These are phyloP conservation scores for Eucriotettix oculatus DNA, from an alignment of 2,888 invertebrate genomes.

Conservation along the genomic window DNA sequence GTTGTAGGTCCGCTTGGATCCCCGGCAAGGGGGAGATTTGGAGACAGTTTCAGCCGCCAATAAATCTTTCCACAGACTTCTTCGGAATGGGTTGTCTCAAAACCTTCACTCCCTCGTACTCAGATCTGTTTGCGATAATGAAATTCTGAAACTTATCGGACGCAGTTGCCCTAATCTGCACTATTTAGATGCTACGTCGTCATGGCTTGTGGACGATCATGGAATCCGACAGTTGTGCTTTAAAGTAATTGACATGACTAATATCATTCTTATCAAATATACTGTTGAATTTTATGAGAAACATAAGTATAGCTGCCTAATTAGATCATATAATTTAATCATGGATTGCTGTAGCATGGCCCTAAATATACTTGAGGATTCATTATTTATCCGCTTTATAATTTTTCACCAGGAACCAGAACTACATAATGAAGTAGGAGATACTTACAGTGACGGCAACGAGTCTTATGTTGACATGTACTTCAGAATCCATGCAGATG, in stretches of 20 bases:
- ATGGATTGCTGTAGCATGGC: no score
- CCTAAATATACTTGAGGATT: no score
- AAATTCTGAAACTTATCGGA: slow-evolving; percentile 17
- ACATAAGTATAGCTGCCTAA: no score
- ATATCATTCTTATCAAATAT: no score
- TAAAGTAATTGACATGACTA: neutral
- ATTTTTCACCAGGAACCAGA: slow-evolving; percentile 6
- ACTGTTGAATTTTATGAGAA: no score
- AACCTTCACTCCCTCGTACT: slow-evolving; percentile 17
- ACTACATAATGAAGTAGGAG: neutral
- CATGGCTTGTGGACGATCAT: slow-evolving; percentile 19
- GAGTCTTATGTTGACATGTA: neutral
- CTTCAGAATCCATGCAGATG: neutral
- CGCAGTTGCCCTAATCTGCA: slow-evolving; percentile 16
- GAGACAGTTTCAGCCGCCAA: slow-evolving; percentile 12
- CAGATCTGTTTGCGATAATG: slow-evolving; percentile 18
- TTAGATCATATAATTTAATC: no score
- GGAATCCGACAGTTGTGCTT: slow-evolving; percentile 15
- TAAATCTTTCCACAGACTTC: slow-evolving; percentile 14
- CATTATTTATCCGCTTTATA: no score
- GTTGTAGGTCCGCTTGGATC: slow-evolving; percentile 4
- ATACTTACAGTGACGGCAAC: neutral
- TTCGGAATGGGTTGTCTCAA: slow-evolving; percentile 16
- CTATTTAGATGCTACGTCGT: slow-evolving; percentile 19
- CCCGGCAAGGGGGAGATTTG: slow-evolving; percentile 2